Evolutionary conservation across 1,140 invertebrate genomes (phyloP).

Genomic region (Lepeophtheirus salmonis): DNA sequence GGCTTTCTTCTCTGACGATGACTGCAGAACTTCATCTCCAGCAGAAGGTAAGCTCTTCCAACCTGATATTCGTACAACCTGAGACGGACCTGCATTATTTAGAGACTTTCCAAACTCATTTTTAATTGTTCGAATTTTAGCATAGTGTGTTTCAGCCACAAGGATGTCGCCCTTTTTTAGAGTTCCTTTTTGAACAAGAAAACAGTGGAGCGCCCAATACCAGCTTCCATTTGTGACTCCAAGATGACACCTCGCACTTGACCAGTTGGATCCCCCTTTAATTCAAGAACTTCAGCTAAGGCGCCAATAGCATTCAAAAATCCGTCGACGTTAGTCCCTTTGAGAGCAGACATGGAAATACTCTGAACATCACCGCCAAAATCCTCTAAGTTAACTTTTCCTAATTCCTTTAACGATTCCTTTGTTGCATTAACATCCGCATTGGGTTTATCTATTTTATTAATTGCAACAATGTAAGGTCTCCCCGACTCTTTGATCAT

Average conservation of each 20-base stretch:
- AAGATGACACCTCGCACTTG: slow-evolving; percentile 70
- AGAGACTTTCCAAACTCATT: slow-evolving; percentile 27
- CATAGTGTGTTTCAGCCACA: slow-evolving; percentile 60
- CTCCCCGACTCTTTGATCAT: slow-evolving; percentile 62
- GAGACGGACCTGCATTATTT: slow-evolving; percentile 47
- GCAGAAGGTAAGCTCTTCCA: slow-evolving; percentile 69
- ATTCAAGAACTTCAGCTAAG: slow-evolving; percentile 67
- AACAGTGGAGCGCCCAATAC: slow-evolving; percentile 40
- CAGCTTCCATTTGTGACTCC: slow-evolving; percentile 39
- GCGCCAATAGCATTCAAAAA: slow-evolving; percentile 62
- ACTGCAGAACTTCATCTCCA: slow-evolving; percentile 68
- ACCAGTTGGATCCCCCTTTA: slow-evolving; percentile 59
- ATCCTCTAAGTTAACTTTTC: slow-evolving; percentile 62
- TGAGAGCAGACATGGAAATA: slow-evolving; percentile 71
- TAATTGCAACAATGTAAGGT: slow-evolving; percentile 92
- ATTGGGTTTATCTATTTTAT: slow-evolving; percentile 87
- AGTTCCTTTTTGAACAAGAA: slow-evolving; percentile 72
- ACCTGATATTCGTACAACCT: slow-evolving; percentile 67
- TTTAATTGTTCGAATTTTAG: slow-evolving; percentile 42
- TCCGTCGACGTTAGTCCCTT: slow-evolving; percentile 48
- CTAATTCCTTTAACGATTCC: slow-evolving; percentile 46
- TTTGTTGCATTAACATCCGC: slow-evolving; percentile 60
- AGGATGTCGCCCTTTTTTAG: slow-evolving; percentile 49
- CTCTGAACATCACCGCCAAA: slow-evolving; percentile 79
- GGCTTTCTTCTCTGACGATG: slow-evolving; percentile 47